A percentile compares a stretch with the other conserved stretches of the same genome.
phyloP scores from a whole-genome alignment of 2,113 vertebrate species.

The Ictidomys tridecemlineatus region DNA sequence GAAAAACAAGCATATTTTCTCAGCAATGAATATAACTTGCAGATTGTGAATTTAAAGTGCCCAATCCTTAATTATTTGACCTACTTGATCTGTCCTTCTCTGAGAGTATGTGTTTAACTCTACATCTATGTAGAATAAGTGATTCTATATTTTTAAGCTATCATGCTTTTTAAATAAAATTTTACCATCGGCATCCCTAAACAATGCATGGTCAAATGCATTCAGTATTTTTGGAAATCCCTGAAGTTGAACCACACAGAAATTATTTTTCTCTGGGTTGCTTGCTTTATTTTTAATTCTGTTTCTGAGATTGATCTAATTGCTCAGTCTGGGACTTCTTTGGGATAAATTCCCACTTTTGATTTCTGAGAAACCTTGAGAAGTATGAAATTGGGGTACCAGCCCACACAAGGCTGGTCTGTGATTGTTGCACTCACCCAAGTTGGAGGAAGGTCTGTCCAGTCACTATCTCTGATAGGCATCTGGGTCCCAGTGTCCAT shows the following conservation, averaged over 20 bases:
- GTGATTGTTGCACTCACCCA: not conserved
- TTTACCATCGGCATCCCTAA: not conserved
- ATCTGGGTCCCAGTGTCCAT: not conserved
- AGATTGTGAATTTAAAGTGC: not conserved
- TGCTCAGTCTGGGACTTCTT: not conserved
- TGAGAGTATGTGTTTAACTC: not conserved
- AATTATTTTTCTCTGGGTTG: not conserved
- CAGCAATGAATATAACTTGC: not conserved
- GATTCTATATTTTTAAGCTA: not conserved
- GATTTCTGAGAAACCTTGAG: not conserved
- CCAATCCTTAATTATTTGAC: not conserved
- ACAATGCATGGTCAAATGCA: not conserved
- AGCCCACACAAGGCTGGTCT: not conserved
- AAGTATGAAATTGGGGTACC: not conserved
- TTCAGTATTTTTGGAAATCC: not conserved
- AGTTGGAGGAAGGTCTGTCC: too few species aligned
- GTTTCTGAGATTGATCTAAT: not conserved
- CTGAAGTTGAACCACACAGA: fast-evolving
- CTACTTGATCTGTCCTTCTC: not conserved
- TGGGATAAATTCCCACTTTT: not conserved
- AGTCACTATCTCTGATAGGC: too few species aligned
- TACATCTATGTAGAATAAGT: not conserved
- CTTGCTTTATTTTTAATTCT: not conserved
- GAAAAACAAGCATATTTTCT: not conserved
- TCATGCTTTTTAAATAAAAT: not conserved